Percentiles rank a stretch among this genome's conserved stretches.
phyloP scores from a whole-genome alignment of 2,113 vertebrate genomes.

The Paralichthys olivaceus region DNA sequence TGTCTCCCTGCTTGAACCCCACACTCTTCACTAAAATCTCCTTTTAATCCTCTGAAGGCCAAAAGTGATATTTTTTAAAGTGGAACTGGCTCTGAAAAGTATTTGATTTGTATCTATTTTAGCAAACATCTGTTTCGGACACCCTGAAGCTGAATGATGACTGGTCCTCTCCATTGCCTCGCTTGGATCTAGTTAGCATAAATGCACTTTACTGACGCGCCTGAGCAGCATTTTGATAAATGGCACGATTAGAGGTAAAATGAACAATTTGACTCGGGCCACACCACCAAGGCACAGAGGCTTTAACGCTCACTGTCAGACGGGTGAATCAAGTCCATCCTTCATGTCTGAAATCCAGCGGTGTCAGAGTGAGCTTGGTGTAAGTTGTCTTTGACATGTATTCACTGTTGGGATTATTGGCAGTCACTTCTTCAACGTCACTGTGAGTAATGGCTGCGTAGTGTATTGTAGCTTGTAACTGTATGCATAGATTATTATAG shows the following conservation, averaged over 20 bases:
- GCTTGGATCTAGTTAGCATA: slow-evolving; percentile 80
- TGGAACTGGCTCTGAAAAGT: background rate
- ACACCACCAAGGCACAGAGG: slow-evolving; percentile 85
- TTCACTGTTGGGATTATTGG: slow-evolving; percentile 66
- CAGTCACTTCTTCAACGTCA: slow-evolving; percentile 72
- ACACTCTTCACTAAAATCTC: background rate
- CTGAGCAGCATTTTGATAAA: slow-evolving; percentile 92
- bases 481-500: slow-evolving; percentile 19
- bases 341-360: slow-evolving; percentile 72
- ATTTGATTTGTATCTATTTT: slow-evolving; percentile 14
- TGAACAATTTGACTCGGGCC: slow-evolving; percentile 91
- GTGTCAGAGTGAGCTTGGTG: slow-evolving; percentile 29
- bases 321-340: slow-evolving; percentile 81
- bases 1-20: background rate
- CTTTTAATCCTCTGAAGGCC: background rate
- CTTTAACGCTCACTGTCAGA: slow-evolving; percentile 83
- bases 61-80: background rate
- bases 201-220: slow-evolving; percentile 85
- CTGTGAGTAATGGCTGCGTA: slow-evolving; percentile 37
- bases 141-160: slow-evolving; percentile 12
- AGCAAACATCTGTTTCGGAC: slow-evolving; percentile 16
- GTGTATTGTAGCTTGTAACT: slow-evolving; percentile 21
- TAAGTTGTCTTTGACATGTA: slow-evolving; percentile 60
- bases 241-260: slow-evolving; percentile 94
- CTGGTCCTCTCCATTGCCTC: slow-evolving; percentile 40